Evolutionary conservation across 2,797 vertebrate genomes (phyloP), one percentile per base, ranked within the genome.

Genomic region (Pelodytes ibericus): DNA sequence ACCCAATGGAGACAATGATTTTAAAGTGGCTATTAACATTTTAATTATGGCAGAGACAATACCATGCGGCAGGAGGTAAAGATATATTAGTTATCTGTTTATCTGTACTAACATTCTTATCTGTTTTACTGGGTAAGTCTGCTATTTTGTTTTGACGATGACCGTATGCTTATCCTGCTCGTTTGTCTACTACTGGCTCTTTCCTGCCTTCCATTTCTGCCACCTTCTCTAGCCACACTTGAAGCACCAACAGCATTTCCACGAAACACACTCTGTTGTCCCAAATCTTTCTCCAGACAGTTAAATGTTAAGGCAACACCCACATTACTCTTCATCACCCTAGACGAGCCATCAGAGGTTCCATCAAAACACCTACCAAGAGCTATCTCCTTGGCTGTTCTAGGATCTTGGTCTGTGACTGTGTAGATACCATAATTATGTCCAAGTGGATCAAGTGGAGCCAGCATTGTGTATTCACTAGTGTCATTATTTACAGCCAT

Each of bases 401-500:
- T 93, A 0, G 98, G 96, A 84, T 99, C 97, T 84, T 99, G 98
- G 82, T 99, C 97, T 0, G 98, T 99, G 74, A 99, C 97, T 0
- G 98, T 99, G 73, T 99, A 99, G 86, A 99, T 99, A 20, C 98
- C 97, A 0, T 99, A 99, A 87, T 99, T 99, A 81, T 99, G 98
- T 18, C 98, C 98, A 29, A 99, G 90, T 0, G 98, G 96, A 67
- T 99, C 98, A 0, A 99, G 92, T 18, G 98, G 98, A 0, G 96
- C 98, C 57, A 99, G 87, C 98, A 99, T 99, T 0, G 95, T 99
- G 82, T 99, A 99, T 84, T 96, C 95, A 0, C 94, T 97, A 79
- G 95, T 98, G 86, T 99, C 93, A 0, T 99, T 99, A 88, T 99
- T 99, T 26, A 99, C 96, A 0, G 94, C 95, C 61, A 99, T 86